Conservation (phyloP, 2,113 vertebrate species). For the Heptranchias perlo region DNA sequence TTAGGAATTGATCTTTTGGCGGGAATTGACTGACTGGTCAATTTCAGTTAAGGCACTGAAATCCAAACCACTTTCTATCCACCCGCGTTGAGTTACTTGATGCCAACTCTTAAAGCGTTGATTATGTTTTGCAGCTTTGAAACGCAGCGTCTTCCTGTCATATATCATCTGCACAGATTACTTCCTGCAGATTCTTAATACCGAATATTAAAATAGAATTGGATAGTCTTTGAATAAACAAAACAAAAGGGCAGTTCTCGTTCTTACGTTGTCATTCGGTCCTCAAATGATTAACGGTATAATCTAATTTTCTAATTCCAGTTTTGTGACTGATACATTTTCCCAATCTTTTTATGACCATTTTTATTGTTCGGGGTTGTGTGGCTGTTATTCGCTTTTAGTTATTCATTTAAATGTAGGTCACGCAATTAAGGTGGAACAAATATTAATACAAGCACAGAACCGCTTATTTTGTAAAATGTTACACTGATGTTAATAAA, state of each 20-base stretch:
- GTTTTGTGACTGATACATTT: neutral
- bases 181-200: neutral
- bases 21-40: neutral
- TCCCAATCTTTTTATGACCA: neutral
- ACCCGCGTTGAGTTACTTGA: neutral
- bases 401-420: neutral
- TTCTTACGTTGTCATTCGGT: neutral
- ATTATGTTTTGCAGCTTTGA: no score
- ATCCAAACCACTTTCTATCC: neutral
- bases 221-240: neutral
- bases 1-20: neutral
- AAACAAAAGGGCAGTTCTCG: neutral
- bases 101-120: neutral
- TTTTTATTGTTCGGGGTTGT: neutral
- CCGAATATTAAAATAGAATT: neutral
- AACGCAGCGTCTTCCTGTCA: neutral
- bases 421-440: neutral
- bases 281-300: neutral
- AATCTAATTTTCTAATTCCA: neutral
- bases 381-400: neutral
- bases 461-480: neutral
- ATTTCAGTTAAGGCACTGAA: neutral
- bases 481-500: neutral
- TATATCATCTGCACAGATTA: neutral
- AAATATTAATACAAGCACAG: neutral